Conservation (phyloP, 2,797 vertebrate species). For the Rhyacichthys aspro region DNA sequence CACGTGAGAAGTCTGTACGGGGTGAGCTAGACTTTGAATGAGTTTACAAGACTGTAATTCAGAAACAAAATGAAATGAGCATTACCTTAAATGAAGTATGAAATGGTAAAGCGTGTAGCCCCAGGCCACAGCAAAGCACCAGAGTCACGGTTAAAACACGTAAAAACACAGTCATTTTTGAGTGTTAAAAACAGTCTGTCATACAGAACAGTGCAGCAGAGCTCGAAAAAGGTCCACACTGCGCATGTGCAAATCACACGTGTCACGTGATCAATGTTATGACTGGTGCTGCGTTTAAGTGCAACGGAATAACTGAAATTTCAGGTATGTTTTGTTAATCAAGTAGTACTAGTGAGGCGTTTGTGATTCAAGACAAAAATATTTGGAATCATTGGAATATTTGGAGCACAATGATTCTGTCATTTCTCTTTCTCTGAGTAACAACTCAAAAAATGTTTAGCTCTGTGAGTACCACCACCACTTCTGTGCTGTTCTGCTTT, state of each 20-base stretch:
- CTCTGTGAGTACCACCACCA: too few species aligned
- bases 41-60: background rate
- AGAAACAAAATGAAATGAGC: accelerated
- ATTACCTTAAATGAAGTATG: constrained; percentile 38
- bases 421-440: too few species aligned
- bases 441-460: too few species aligned
- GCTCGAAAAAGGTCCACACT: background rate
- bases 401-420: too few species aligned
- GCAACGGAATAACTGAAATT: background rate
- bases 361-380: too few species aligned
- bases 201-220: accelerated
- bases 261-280: constrained; percentile 41
- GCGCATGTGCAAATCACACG: background rate
- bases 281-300: constrained; percentile 22
- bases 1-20: background rate
- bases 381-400: too few species aligned
- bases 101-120: constrained; percentile 19
- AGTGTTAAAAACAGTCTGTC: background rate
- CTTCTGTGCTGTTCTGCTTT: too few species aligned
- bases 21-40: background rate
- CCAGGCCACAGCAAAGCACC: accelerated
- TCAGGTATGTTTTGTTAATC: background rate
- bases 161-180: constrained; percentile 12
- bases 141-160: background rate
- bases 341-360: too few species aligned